Evolutionary conservation across 1,140 invertebrate genomes (phyloP), one percentile per base, ranked within the genome.

Genomic region (Procambarus virginalis): DNA sequence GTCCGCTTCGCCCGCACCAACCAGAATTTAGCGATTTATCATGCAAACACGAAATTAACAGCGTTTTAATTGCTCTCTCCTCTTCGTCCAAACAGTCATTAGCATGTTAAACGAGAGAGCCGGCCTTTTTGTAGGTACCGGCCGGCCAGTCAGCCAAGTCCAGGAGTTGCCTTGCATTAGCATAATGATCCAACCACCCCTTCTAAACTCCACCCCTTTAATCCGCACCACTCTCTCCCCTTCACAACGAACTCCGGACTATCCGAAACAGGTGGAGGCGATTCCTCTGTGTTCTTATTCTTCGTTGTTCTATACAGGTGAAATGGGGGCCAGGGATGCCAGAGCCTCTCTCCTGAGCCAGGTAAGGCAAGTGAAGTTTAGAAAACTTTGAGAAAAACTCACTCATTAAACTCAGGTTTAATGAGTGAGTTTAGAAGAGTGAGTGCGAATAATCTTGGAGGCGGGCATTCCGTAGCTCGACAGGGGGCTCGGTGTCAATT

Each of bases 11-110:
- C 49, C 86, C 60, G 14, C 64, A 51, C 78, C 46, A 51, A 48
- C 86, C 64, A 34, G 64, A 80, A 80, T 88, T 88, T 73, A 70
- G 78, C 60, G 86, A 82, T 87, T 81, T 81, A 88, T 88, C 86
- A 88, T 75, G 86, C 86, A 88, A 82, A 88, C 86, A 88, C 79
- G 86, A 88, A 82, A 88, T 88, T 88, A 88, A 88, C 86, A 88
- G 86, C 86, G 78, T 88, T 88, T 88, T 88, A 88, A 88, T 88
- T 88, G 86, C 79, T 75, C 78, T 70, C 20, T 79, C 58, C 64
- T 20, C 86, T 88, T 46, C 86, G 79, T 88, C 79, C 86, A 88
- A 88, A 88, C 78, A 88, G 86, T 88, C 86, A 88, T 88, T 88
- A 88, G 86, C 46, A 22, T 75, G 78, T 64, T 48, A 80, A 80